Evolutionary conservation across 92 coral and sea anemone species (phyloP).

Genomic region (Actinernus sp.): DNA sequence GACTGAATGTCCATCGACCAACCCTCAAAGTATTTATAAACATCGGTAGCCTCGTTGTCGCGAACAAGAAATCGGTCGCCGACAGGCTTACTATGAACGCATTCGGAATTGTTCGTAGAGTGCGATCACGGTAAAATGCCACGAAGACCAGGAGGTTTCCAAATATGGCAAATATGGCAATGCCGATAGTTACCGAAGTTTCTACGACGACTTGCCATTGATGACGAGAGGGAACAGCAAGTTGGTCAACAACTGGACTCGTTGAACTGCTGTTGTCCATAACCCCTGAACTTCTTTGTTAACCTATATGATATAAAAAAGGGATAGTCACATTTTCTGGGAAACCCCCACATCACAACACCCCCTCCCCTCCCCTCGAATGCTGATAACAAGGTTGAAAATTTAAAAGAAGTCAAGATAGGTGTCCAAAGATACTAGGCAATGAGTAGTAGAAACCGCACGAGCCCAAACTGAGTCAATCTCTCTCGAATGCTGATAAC

Average conservation of each 20-base stretch:
- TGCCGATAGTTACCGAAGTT: constrained; percentile 14
- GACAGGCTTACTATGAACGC: constrained; percentile 44
- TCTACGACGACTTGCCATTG: constrained; percentile 19
- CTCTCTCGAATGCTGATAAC: too few relatives aligned
- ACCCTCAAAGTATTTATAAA: constrained; percentile 15
- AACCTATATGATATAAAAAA: too few relatives aligned
- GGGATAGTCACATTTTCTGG: too few relatives aligned
- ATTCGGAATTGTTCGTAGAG: constrained; percentile 29
- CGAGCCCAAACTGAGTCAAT: too few relatives aligned
- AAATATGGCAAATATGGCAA: constrained; percentile 19
- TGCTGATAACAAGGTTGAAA: too few relatives aligned
- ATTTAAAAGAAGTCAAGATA: too few relatives aligned
- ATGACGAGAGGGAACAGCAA: constrained; percentile 11
- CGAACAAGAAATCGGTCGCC: constrained; percentile 33
- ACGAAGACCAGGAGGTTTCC: constrained; percentile 40
- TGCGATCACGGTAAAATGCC: constrained; percentile 31
- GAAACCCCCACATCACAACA: too few relatives aligned
- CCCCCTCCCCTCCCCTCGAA: too few relatives aligned
- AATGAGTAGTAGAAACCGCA: too few relatives aligned
- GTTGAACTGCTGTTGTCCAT: neutral
- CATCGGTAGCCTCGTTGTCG: constrained; percentile 36
- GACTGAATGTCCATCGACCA: constrained; percentile 20
- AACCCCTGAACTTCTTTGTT: too few relatives aligned
- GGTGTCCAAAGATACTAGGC: too few relatives aligned
- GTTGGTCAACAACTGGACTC: neutral